Conservation (phyloP, 2,113 vertebrate species). For the Lutjanus erythropterus region DNA sequence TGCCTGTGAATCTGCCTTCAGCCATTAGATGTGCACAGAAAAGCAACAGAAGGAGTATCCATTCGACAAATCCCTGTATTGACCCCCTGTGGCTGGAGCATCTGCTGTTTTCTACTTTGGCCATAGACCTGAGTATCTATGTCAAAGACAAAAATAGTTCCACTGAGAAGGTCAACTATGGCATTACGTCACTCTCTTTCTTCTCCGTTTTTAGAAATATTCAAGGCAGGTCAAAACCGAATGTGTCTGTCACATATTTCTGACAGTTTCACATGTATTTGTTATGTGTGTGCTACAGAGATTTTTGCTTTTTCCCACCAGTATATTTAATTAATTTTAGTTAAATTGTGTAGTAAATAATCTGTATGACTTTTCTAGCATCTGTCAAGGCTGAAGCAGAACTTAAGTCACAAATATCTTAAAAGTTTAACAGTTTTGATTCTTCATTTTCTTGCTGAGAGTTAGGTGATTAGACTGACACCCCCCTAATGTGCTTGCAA, state of each 20-base stretch:
- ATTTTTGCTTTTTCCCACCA: neutral
- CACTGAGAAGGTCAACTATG: slow-evolving; percentile 75
- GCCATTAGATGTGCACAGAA: slow-evolving; percentile 77
- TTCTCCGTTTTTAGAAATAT: neutral
- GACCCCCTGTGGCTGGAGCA: slow-evolving; percentile 78
- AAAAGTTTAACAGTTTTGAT: neutral
- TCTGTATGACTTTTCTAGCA: neutral
- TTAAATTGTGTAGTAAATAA: neutral
- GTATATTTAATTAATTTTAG: neutral
- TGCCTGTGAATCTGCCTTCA: slow-evolving; percentile 71
- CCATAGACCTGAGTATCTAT: slow-evolving; percentile 77
- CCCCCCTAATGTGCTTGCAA: neutral
- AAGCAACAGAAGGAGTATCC: slow-evolving; percentile 83
- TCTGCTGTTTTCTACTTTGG: slow-evolving; percentile 85
- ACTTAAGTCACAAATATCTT: neutral
- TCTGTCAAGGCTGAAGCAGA: too few relatives aligned
- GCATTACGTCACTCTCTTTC: slow-evolving; percentile 63
- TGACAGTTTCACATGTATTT: neutral
- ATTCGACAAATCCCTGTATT: slow-evolving; percentile 83
- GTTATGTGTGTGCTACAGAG: neutral
- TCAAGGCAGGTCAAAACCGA: neutral
- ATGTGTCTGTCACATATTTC: slow-evolving; percentile 11
- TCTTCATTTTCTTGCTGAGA: neutral
- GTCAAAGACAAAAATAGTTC: slow-evolving; percentile 85
- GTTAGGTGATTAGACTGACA: neutral